Evolutionary conservation across 2,797 vertebrate species (phyloP).

Genomic region (Cheirogaleus major): DNA sequence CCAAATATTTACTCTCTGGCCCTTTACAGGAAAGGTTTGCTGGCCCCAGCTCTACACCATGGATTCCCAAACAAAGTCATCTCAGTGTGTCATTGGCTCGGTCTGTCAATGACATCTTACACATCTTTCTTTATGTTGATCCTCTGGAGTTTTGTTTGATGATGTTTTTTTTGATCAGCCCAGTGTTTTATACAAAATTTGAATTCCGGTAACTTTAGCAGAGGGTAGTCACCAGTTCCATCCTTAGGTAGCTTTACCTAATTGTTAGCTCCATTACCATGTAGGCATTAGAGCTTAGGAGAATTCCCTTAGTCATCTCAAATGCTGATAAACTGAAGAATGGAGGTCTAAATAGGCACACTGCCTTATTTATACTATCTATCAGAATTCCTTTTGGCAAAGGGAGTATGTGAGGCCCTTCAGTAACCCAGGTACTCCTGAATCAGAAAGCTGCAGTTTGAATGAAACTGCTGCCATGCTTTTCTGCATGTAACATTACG

Average conservation of each 20-base stretch:
- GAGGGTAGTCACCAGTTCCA: not conserved
- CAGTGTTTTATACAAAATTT: slow-evolving; percentile 1
- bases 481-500: not conserved
- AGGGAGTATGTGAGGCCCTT: not conserved
- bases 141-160: slow-evolving; percentile 10
- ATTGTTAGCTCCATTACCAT: not conserved
- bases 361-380: not conserved
- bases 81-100: not conserved
- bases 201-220: slow-evolving; percentile 1
- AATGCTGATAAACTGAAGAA: not conserved
- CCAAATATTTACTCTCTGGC: slow-evolving; percentile 8
- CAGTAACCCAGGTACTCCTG: not conserved
- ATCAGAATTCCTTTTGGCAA: not conserved
- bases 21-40: not conserved
- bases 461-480: not conserved
- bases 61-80: not conserved
- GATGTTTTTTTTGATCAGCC: not conserved
- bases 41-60: not conserved
- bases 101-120: not conserved
- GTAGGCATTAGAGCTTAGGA: not conserved
- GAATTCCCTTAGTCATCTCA: not conserved
- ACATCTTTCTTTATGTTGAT: not conserved
- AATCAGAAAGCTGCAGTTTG: not conserved
- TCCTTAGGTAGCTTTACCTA: not conserved
- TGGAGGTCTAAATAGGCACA: not conserved